Evolutionary conservation across 2,888 invertebrate genomes (phyloP).

Genomic region (Apocheima hispidaria): DNA sequence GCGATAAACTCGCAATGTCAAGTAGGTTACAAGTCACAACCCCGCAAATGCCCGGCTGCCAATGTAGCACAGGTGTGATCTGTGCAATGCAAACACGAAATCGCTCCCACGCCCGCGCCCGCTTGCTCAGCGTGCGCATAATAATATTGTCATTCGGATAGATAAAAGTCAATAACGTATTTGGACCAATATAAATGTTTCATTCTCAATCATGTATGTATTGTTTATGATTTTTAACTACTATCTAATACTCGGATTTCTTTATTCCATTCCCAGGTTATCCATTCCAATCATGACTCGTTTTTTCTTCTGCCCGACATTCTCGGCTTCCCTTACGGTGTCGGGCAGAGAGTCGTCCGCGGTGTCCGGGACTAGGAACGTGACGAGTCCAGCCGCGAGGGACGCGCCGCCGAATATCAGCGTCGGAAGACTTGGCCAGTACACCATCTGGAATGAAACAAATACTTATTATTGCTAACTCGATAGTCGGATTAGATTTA

Average conservation of each 20-base stretch:
- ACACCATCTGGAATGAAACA: constrained; percentile 62
- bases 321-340: constrained; percentile 69
- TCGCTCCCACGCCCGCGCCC: no score
- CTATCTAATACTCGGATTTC: no score
- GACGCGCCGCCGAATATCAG: constrained; percentile 66
- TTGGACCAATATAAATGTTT: not conserved
- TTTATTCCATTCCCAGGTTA: constrained; percentile 35
- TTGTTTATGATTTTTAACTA: not conserved
- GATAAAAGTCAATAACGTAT: not conserved
- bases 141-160: not conserved
- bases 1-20: no score
- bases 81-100: no score
- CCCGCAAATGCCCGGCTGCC: no score
- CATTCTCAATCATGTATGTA: not conserved
- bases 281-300: constrained; percentile 23
- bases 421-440: constrained; percentile 71
- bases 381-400: constrained; percentile 63
- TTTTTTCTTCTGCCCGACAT: constrained; percentile 53
- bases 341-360: constrained; percentile 66
- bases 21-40: no score
- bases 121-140: no score
- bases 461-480: not conserved
- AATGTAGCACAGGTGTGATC: no score
- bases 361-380: constrained; percentile 69
- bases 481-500: not conserved